phyloP scores from a whole-genome alignment of 1,140 invertebrate species.

The Magallana ariakensis region DNA sequence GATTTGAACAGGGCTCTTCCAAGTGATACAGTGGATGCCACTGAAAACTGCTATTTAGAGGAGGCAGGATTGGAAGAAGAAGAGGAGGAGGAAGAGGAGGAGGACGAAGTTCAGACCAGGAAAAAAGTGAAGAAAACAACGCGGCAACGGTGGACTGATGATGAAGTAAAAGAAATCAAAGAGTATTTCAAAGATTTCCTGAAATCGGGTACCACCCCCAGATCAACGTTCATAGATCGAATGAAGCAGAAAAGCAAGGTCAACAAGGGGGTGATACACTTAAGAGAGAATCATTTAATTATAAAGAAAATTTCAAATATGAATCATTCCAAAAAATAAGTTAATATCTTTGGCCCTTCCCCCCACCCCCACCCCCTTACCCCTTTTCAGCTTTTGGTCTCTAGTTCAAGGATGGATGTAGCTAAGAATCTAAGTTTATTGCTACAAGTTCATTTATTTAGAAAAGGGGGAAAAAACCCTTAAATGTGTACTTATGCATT shows the following conservation, averaged over 20 bases:
- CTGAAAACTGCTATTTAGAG: neutral
- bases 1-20: too few species aligned
- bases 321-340: conserved; percentile 42
- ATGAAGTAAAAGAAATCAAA: conserved; percentile 43
- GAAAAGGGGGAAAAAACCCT: neutral
- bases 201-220: conserved; percentile 40
- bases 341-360: conserved; percentile 8
- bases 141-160: conserved; percentile 39
- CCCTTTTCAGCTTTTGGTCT: neutral
- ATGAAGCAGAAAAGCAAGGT: conserved; percentile 43
- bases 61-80: conserved; percentile 18
- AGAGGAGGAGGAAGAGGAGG: conserved; percentile 20
- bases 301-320: conserved; percentile 48
- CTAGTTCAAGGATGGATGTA: conserved; percentile 1
- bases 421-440: neutral
- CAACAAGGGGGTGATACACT: conserved; percentile 11
- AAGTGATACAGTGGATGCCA: neutral
- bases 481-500: conserved; percentile 11
- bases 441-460: too few species aligned
- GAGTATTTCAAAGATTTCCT: conserved; percentile 40
- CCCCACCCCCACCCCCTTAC: neutral
- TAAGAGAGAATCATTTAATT: conserved; percentile 40
- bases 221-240: conserved; percentile 36
- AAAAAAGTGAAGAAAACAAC: neutral
- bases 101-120: neutral